Evolutionary conservation across 2,113 vertebrate genomes (phyloP), one percentile per base, ranked within the genome.

Genomic region (Rhagologus leucostigma): DNA sequence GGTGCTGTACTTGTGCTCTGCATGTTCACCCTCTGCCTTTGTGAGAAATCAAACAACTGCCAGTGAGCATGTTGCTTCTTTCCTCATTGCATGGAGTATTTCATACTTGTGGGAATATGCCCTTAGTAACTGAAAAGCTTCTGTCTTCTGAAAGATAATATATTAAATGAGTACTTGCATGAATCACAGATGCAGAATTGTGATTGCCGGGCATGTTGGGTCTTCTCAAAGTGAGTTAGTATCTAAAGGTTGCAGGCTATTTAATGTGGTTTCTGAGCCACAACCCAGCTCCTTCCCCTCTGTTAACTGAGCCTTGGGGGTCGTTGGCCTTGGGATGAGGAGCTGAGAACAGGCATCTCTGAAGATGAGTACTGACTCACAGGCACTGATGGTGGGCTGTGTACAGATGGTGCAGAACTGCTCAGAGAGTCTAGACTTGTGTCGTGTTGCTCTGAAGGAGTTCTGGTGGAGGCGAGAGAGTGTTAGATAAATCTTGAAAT

Each of bases 211-310:
- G 81, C 95, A 24, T 94, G 94, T 91, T 68, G 53, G 62, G 11
- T 91, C 94, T 93, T 93, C 89, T 90, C 91, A 81, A 74, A 44
- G 33, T 47, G 56, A 94, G 68, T 81, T 92, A 67, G 49, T n/a
- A 84, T 84, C 84, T 81, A 60, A 92, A 73, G 67, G 64, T 87
- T 87, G 60, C 75, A 59, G 83, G 93, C 83, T 88, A 59, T 96
- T 92, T 50, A 35, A 47, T 0, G 0, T 46, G 79, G 82, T 84
- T 93, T 86, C 71, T 70, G 87, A 92, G 89, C 71, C 60, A 32
- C 80, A 92, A 3, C 47, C 17, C 27, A 47, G 50, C 52, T 89
- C 60, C 46, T 92, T 89, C 20, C 52, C 46, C 57, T 1, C 0
- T 44, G 32, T 69, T 81, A 83, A 68, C 70, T 67, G 78, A 85